Conservation (phyloP, 2,113 vertebrate genomes). For the Rousettus leschenaultii region DNA sequence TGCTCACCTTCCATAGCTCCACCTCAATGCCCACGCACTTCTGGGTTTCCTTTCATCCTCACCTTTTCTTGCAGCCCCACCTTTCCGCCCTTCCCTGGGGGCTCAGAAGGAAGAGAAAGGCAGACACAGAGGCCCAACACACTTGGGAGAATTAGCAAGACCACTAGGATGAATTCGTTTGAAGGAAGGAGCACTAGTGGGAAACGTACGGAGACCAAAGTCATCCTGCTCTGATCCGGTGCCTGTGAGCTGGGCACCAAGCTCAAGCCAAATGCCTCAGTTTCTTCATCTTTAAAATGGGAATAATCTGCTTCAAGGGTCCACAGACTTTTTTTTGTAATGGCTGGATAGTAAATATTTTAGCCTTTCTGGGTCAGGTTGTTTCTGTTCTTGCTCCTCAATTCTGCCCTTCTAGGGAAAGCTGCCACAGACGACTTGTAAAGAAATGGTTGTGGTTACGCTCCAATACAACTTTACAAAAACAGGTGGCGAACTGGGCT, state of each 20-base stretch:
- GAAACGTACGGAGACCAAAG: not conserved
- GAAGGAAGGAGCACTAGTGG: not conserved
- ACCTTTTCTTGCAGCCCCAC: not conserved
- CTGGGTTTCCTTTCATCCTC: not conserved
- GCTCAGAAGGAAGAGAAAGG: not conserved
- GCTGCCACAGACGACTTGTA: not conserved
- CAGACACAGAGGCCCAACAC: not conserved
- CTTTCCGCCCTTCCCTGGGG: not conserved
- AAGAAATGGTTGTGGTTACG: not conserved
- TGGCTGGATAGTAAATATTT: not conserved
- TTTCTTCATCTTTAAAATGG: not conserved
- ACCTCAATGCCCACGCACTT: not conserved
- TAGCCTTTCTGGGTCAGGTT: not conserved
- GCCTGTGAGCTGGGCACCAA: not conserved
- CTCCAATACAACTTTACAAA: slow-evolving; percentile 2
- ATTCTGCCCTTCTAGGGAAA: not conserved
- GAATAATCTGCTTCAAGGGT: not conserved
- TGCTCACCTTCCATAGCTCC: not conserved
- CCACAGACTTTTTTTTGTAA: not conserved
- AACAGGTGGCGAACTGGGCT: not conserved
- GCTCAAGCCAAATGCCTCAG: not conserved
- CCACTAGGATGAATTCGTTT: not conserved
- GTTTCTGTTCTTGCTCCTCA: not conserved
- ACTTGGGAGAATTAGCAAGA: not conserved
- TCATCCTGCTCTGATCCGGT: not conserved